These are phyloP conservation scores for Tigriopus californicus DNA, from an alignment of 2,888 invertebrate genomes.

Conservation along the genomic window DNA sequence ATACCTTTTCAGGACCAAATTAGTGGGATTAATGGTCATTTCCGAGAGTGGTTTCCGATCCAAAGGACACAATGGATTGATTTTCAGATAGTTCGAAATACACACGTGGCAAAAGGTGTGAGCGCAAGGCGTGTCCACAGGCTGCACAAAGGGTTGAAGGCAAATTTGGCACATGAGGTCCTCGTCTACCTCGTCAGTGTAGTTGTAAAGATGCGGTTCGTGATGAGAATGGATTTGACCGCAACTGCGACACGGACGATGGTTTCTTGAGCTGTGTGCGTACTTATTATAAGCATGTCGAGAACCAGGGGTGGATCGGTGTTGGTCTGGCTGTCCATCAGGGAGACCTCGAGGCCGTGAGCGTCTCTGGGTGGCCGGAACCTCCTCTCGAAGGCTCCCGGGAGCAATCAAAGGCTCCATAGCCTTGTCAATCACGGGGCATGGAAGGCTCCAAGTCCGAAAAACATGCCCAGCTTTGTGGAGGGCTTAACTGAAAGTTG, in stretches of 20 bases:
- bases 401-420: too few species aligned
- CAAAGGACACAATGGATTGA: slow-evolving; percentile 29
- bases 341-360: too few species aligned
- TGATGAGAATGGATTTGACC: slow-evolving; percentile 22
- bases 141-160: slow-evolving; percentile 30
- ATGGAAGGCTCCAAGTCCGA: too few species aligned
- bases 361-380: too few species aligned
- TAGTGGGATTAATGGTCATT: slow-evolving; percentile 27
- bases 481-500: too few species aligned
- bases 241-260: slow-evolving; percentile 21
- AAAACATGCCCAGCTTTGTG: too few species aligned
- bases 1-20: slow-evolving; percentile 29
- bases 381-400: too few species aligned
- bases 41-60: slow-evolving; percentile 27
- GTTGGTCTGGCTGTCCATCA: too few species aligned
- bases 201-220: slow-evolving; percentile 30
- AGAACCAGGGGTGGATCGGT: too few species aligned
- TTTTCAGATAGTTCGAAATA: slow-evolving; percentile 22
- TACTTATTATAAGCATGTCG: background rate
- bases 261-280: background rate
- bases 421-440: too few species aligned
- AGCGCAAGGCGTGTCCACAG: slow-evolving; percentile 32
- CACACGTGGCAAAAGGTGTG: slow-evolving; percentile 32
- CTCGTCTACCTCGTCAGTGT: slow-evolving; percentile 29
- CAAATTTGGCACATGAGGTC: slow-evolving; percentile 31